Base-by-base conservation (phyloP, 2,113 vertebrate species). In the Cebus imitator region DNA sequence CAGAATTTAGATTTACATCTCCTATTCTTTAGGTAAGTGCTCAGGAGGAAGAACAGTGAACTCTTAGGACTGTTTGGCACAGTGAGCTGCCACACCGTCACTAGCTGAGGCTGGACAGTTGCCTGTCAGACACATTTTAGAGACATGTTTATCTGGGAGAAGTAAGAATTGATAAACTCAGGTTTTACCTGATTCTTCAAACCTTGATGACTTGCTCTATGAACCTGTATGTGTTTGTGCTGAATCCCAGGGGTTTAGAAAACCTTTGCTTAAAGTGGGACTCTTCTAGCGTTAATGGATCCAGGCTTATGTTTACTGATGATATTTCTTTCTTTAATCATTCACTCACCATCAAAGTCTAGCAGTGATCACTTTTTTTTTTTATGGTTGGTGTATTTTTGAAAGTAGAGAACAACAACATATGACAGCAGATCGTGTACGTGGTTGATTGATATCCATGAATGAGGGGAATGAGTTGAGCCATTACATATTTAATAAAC, bases 241-340 rank as follows among this genome's bases (percentile, higher is more conserved):
- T 52, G 43, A 90, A 88, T 87, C n/a, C 21, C 32, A 68, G 27
- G 70, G 43, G n/a, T n/a, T 86, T 58, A 70, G 57, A 85, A 86
- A 52, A 86, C 32, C 35, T 95, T 78, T 73, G 14, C 55, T 45
- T 45, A 43, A 87, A 91, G 55, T 73, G 64, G 87, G 58, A 72
- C 40, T 43, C 40, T 73, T 75, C 8, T 75, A 5, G 27, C 35
- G 64, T 90, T 78, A 80, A 87, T 70, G 32, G 72, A 45, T 57
- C 45, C 52, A 83, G 52, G 9, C 14, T 87, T 83, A 40, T 73
- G 55, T 57, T 93, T 72, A 76, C 25, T 11, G 11, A 43, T 70
- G 21, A 75, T 43, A 40, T 86, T 90, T 61, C 75, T 79, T 84
- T 72, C 85, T 95, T 90, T 80, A 92, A 72, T 75, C 81, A 94